Percentiles rank a stretch among this genome's conserved stretches.
These are phyloP conservation scores for Papilio gigon DNA, from an alignment of 2,888 invertebrate species.

Conservation along the genomic window DNA sequence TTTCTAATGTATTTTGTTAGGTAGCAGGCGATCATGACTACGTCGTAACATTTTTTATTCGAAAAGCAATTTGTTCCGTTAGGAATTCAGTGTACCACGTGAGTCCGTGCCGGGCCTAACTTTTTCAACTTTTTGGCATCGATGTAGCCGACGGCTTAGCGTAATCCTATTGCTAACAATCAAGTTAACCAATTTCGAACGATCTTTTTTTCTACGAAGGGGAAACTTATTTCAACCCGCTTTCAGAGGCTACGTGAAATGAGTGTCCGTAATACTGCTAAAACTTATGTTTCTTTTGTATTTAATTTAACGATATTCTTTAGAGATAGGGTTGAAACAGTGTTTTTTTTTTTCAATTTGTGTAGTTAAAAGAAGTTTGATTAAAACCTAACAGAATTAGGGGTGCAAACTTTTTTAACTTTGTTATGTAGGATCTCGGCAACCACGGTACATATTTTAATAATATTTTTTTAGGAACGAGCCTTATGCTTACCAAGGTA, in stretches of 20 bases:
- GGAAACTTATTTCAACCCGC: conserved; percentile 17
- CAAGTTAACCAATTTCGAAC: conserved; percentile 36
- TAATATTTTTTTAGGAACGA: no score
- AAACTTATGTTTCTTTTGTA: not conserved
- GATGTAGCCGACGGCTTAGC: conserved; percentile 34
- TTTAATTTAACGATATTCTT: no score
- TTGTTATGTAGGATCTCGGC: no score
- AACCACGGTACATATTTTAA: no score
- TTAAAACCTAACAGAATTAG: no score
- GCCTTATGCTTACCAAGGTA: no score
- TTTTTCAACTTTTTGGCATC: conserved; percentile 38
- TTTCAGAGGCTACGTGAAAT: conserved; percentile 7
- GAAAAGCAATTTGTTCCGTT: conserved; percentile 34
- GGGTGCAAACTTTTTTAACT: no score
- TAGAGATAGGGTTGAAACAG: no score
- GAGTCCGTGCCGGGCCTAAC: conserved; percentile 21
- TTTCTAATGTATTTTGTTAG: not conserved
- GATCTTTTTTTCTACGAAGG: conserved; percentile 28
- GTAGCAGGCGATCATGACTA: conserved; percentile 24
- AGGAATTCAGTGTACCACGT: conserved; percentile 25
- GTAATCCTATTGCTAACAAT: conserved; percentile 40
- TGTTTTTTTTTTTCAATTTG: no score
- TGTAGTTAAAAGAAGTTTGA: no score
- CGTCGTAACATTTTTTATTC: conserved; percentile 1
- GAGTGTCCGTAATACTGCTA: not conserved